Base-by-base conservation (phyloP, 2,888 invertebrate species). In the Stenchaetothrips biformis region DNA sequence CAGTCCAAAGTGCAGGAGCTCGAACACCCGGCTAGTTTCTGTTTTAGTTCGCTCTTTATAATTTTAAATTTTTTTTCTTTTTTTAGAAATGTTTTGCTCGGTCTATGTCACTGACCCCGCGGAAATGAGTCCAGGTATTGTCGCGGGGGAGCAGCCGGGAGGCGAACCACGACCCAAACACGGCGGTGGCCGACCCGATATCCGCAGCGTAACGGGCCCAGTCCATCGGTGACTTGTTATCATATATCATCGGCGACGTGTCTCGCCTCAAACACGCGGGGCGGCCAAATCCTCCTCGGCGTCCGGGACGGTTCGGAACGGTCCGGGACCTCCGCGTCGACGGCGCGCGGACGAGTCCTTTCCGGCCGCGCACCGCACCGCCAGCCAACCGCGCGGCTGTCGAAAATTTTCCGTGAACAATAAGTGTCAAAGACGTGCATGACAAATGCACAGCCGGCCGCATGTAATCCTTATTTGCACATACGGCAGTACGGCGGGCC, bases 401-500 rank as follows among this genome's bases (percentile, higher is more conserved):
- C 67, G 25, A 74, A 74, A 74, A 74, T 9, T 74, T 7, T 53
- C 53, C 53, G 67, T 25, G 67, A 25, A 74, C 67, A 74, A 74
- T 74, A 74, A 67, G 67, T 67, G 67, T 67, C 67, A 74, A 25
- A 25, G 25, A 74, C 67, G 67, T 11, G 67, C 67, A 74, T 74
- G 67, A 74, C 67, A 74, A 74, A 74, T 74, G 67, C 67, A 53
- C 53, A 16, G 53, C 11, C n/a, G n/a, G n/a, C 67, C n/a, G n/a
- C 67, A 21, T 67, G 67, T 74, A 74, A 74, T 25, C 67, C 67
- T 25, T 74, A 74, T 74, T 74, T 74, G 67, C 67, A 74, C 67
- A 74, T 8, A 25, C 67, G 67, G 67, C 67, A 74, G 21, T 74
- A n/a, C n/a, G n/a, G n/a, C n/a, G 7, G 53, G 18, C 53, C 53